Evolutionary conservation across 2,888 invertebrate species (phyloP), one percentile per base, ranked within the genome.

Genomic region (Caradrina clavipalpis): DNA sequence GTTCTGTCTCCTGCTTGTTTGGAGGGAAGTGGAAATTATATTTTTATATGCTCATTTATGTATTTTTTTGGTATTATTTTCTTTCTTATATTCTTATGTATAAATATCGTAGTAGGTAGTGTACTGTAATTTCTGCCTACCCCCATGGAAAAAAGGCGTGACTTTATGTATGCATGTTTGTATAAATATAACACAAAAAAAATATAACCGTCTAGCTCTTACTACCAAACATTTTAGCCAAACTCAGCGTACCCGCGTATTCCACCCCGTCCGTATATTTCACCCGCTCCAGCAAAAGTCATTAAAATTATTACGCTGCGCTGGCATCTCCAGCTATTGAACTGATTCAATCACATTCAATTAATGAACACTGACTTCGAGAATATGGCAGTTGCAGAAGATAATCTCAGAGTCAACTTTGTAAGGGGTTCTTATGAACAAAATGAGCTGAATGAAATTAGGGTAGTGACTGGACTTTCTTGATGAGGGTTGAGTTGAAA

Each of bases 261-360:
- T 19, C 11, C 10, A 26, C 7, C 15, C 13, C 21, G 10, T 13
- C 56, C 21, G 26, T 70, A 60, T 1, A 56, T 66, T 54, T n/a
- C 35, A 53, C 10, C 6, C 7, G 39, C 6, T 21, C 50, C 45
- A 53, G 57, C 50, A 47, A 61, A 65, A 81, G 79, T 82, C 80
- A 81, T 82, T 81, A 80, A 77, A 80, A 74, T 72, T 71, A 82
- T 74, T 72, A 74, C 69, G 63, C 65, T 26, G 69, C 47, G 49
- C 60, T 74, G 45, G 69, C 64, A 49, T 50, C 60, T 49, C 72
- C 19, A 69, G 56, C 69, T 78, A 73, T 75, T 71, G 63, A 80
- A 66, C 60, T 59, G 73, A 76, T 78, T 82, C 58, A 68, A 82
- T 82, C 68, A 80, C 71, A 76, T 78, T 82, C 58, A 68, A 82